These are phyloP conservation scores for Propithecus perrieri DNA, from an alignment of 2,797 vertebrate species.

Conservation along the genomic window DNA sequence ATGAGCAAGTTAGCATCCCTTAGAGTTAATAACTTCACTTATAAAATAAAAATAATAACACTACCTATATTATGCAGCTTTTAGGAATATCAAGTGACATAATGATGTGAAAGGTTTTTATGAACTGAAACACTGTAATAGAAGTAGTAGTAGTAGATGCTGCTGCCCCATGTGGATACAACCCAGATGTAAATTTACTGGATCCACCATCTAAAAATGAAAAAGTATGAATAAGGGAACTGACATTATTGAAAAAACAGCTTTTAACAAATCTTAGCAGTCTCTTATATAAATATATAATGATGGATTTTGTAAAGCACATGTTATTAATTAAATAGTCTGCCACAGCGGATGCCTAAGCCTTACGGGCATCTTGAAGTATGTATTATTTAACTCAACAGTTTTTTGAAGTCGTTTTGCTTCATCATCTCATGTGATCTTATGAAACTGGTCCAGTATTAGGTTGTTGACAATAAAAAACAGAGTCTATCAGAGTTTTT, in stretches of 20 bases:
- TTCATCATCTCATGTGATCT: slow-evolving; percentile 34
- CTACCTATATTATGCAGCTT: not conserved
- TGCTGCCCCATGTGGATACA: not conserved
- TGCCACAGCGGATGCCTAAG: not conserved
- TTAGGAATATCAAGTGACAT: not conserved
- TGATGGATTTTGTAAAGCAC: slow-evolving; percentile 66
- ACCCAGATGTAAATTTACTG: not conserved
- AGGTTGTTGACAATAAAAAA: not conserved
- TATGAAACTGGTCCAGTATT: slow-evolving; percentile 25
- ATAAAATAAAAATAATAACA: not conserved
- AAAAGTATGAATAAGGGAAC: not conserved
- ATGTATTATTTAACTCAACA: slow-evolving; percentile 43
- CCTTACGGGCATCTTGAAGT: slow-evolving; percentile 56
- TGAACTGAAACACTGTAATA: not conserved
- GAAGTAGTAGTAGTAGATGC: not conserved
- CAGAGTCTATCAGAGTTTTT: not conserved
- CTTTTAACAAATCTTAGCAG: not conserved
- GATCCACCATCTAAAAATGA: not conserved
- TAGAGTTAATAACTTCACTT: not conserved
- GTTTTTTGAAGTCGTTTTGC: slow-evolving; percentile 55
- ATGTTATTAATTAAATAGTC: slow-evolving; percentile 68
- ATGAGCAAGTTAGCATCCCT: not conserved
- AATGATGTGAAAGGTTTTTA: not conserved
- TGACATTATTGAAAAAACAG: not conserved
- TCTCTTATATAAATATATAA: slow-evolving; percentile 63